Evolutionary conservation across 1,140 invertebrate species (phyloP).

Genomic region (Nephila pilipes): DNA sequence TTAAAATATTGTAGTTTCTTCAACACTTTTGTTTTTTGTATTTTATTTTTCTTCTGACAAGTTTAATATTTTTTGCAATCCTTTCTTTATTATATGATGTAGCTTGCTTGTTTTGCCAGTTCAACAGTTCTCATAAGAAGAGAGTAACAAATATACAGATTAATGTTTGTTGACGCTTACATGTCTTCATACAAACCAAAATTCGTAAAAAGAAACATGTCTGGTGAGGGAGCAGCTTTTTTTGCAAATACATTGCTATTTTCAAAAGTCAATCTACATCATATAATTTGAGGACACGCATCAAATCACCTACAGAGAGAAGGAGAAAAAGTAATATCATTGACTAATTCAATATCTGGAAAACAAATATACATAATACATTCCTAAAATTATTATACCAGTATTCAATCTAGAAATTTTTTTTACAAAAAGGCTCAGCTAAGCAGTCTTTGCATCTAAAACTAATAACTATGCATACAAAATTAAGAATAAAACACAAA

Average conservation of each 20-base stretch:
- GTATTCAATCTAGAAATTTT: too few relatives aligned
- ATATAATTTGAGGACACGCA: conserved; percentile 56
- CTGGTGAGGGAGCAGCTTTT: conserved; percentile 45
- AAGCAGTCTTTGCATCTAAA: too few relatives aligned
- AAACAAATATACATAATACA: not conserved
- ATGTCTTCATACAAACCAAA: conserved; percentile 71
- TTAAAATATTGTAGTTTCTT: conserved; percentile 73
- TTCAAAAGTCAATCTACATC: conserved; percentile 76
- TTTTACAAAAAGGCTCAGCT: too few relatives aligned
- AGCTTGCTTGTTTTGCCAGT: conserved; percentile 62
- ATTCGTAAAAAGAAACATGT: conserved; percentile 69
- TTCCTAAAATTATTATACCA: too few relatives aligned
- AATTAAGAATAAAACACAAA: too few relatives aligned
- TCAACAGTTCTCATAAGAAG: conserved; percentile 56
- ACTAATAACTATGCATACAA: too few relatives aligned
- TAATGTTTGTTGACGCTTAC: conserved; percentile 65
- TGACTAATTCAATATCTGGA: not conserved
- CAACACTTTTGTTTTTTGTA: conserved; percentile 23
- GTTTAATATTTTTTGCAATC: not conserved
- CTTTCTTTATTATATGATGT: conserved; percentile 73
- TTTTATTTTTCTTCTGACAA: conserved; percentile 60
- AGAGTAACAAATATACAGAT: conserved; percentile 75
- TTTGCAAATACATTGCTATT: conserved; percentile 74
- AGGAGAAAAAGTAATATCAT: not conserved
- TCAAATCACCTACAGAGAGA: conserved; percentile 63